A percentile compares a stretch with the other conserved stretches of the same genome.
phyloP scores from a whole-genome alignment of 2,113 vertebrate species.

The Limnothrissa miodon region DNA sequence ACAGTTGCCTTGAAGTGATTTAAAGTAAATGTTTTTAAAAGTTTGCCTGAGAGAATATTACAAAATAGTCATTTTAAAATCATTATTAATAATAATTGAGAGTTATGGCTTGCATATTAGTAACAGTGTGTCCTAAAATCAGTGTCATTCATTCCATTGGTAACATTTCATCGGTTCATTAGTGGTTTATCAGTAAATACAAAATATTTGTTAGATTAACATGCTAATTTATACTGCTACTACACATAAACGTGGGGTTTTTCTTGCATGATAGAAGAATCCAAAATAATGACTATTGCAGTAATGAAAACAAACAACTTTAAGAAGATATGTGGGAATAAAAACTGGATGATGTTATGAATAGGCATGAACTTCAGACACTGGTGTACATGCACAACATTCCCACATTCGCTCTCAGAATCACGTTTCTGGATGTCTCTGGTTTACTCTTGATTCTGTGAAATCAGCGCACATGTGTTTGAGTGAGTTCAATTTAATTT shows the following conservation, averaged over 20 bases:
- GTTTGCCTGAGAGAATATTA: background rate
- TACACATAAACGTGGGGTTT: background rate
- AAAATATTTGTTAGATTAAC: background rate
- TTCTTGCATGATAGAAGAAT: background rate
- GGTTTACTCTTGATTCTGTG: background rate
- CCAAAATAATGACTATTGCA: background rate
- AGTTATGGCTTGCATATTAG: background rate
- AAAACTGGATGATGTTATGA: background rate
- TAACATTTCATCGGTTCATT: background rate
- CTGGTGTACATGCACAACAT: background rate
- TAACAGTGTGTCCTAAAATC: background rate
- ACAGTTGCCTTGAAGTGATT: background rate
- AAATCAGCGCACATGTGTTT: background rate
- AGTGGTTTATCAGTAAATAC: background rate
- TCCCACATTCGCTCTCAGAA: background rate
- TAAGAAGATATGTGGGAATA: background rate
- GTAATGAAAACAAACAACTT: background rate
- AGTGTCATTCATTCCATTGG: background rate
- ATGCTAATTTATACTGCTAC: background rate
- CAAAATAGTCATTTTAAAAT: background rate
- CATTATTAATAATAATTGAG: background rate
- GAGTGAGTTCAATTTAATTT: constrained; percentile 5
- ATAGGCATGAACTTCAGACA: background rate
- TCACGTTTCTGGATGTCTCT: background rate
- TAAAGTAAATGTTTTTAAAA: background rate